Percentiles rank a stretch among this genome's conserved stretches.
Conservation (phyloP, 2,888 invertebrate genomes). For the Napeogenes inachia region DNA sequence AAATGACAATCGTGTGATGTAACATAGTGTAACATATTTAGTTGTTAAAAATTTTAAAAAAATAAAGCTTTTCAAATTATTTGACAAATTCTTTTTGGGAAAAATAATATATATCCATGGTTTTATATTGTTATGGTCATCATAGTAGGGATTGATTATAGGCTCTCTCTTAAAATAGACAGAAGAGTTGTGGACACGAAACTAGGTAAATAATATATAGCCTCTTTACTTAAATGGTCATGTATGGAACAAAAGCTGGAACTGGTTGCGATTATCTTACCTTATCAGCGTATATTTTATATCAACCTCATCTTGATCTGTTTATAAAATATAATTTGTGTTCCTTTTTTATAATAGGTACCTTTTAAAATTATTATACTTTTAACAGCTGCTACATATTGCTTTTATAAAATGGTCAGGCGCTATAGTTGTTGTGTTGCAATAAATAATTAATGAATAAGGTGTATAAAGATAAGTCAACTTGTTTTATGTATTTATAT, state of each 20-base stretch:
- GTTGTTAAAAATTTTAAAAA: no score
- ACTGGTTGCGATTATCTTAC: slow-evolving; percentile 19
- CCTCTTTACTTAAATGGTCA: slow-evolving; percentile 15
- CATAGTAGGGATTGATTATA: slow-evolving; percentile 37
- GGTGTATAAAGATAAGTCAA: no score
- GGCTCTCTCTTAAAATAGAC: slow-evolving; percentile 49
- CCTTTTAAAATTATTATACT: slow-evolving; percentile 5
- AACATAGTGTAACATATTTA: no score
- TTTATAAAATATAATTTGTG: slow-evolving; percentile 18
- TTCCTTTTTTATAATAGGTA: background rate
- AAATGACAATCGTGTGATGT: no score
- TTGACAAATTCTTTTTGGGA: background rate
- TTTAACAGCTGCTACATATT: slow-evolving; percentile 12
- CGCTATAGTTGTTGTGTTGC: slow-evolving; percentile 4
- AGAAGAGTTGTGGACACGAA: slow-evolving; percentile 38
- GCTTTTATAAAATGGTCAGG: slow-evolving; percentile 14
- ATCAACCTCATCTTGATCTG: slow-evolving; percentile 18
- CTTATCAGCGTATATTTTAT: slow-evolving; percentile 20
- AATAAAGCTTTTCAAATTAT: no score
- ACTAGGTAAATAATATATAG: slow-evolving; percentile 21
- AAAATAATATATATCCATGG: background rate
- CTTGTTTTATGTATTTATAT: no score
- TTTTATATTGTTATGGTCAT: background rate
- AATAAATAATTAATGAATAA: background rate
- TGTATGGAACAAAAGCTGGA: slow-evolving; percentile 22